Evolutionary conservation across 2,797 vertebrate genomes (phyloP).

Genomic region (Merluccius polli): DNA sequence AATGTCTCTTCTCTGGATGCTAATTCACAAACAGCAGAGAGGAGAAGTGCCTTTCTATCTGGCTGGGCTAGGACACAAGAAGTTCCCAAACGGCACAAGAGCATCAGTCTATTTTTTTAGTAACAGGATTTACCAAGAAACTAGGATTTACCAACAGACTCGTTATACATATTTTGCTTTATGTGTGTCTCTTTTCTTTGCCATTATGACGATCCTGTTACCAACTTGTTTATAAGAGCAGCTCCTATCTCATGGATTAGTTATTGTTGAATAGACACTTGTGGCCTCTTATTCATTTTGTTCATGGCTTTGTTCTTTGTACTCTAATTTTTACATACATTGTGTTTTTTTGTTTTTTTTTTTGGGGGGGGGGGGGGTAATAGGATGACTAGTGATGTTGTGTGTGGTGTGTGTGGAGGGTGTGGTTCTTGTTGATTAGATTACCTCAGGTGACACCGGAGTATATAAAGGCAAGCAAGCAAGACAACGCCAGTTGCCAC

Average conservation of each 20-base stretch:
- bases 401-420: neutral
- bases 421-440: neutral
- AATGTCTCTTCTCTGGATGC: conserved; percentile 42
- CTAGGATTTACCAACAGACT: neutral
- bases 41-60: conserved; percentile 2
- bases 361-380: neutral
- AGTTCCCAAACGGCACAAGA: neutral
- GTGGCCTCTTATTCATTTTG: neutral
- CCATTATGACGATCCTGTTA: neutral
- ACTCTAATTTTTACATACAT: too few relatives aligned
- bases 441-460: neutral
- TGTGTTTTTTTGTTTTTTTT: neutral
- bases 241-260: neutral
- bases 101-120: neutral
- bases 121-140: neutral
- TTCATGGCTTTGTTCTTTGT: neutral
- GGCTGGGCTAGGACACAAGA: neutral
- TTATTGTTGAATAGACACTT: neutral
- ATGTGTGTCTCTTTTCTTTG: neutral
- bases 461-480: neutral
- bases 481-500: neutral
- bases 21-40: conserved; percentile 27
- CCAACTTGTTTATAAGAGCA: neutral
- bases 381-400: neutral
- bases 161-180: neutral